These are phyloP conservation scores for Morpho achilles DNA, from an alignment of 2,888 invertebrate genomes.

Conservation along the genomic window DNA sequence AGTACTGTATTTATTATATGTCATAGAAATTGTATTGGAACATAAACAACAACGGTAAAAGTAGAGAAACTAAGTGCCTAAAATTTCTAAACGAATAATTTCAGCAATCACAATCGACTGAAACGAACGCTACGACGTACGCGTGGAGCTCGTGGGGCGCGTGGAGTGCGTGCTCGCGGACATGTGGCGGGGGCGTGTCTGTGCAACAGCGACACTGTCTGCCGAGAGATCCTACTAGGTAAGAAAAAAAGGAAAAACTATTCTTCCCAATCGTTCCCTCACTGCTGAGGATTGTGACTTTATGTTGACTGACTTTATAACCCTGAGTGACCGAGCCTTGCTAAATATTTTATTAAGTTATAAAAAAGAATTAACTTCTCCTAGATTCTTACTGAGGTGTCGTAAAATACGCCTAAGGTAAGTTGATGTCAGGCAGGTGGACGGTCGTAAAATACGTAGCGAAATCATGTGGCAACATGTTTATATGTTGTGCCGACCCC, in stretches of 20 bases:
- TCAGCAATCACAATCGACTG: constrained; percentile 35
- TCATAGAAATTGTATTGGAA: not conserved
- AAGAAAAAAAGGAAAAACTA: constrained; percentile 14
- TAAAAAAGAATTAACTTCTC: too few relatives aligned
- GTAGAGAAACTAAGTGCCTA: not conserved
- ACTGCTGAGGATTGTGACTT: not conserved
- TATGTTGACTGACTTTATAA: too few relatives aligned
- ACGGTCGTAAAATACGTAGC: too few relatives aligned
- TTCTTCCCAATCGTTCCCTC: too few relatives aligned
- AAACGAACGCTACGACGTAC: constrained; percentile 57
- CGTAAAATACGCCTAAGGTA: too few relatives aligned
- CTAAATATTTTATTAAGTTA: too few relatives aligned
- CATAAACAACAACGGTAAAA: not conserved
- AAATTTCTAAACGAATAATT: constrained; percentile 9
- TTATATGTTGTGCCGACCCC: too few relatives aligned
- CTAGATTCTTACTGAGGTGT: too few relatives aligned
- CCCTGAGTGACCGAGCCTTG: too few relatives aligned
- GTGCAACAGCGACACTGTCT: constrained; percentile 85
- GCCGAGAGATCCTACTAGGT: constrained; percentile 74
- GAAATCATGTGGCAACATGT: too few relatives aligned
- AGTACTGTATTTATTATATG: too few relatives aligned
- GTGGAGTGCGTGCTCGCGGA: constrained; percentile 87
- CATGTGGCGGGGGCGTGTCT: constrained; percentile 87
- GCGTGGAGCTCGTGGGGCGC: constrained; percentile 86
- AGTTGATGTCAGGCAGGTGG: too few relatives aligned